A percentile compares a stretch with the other conserved stretches of the same genome.
phyloP scores from a whole-genome alignment of 2,888 invertebrate species.

The Tetanocera ferruginea region DNA sequence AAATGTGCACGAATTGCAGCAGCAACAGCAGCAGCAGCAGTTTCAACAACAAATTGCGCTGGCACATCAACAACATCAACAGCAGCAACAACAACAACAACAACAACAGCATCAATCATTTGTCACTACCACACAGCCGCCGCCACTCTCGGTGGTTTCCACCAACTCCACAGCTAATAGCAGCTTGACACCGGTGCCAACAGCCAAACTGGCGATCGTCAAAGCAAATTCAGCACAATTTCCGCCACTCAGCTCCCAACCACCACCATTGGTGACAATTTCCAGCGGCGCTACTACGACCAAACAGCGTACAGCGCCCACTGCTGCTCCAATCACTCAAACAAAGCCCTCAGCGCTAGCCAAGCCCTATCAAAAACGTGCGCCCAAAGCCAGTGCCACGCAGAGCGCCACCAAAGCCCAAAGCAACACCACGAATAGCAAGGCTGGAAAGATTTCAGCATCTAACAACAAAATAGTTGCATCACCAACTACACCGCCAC shows the following conservation, averaged over 20 bases:
- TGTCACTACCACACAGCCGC: conserved; percentile 62
- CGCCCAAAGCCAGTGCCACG: conserved; percentile 40
- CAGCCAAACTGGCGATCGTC: conserved; percentile 55
- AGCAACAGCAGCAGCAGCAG: conserved; percentile 54
- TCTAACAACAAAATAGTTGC: conserved; percentile 58
- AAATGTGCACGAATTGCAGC: conserved; percentile 44
- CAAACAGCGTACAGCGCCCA: conserved; percentile 41
- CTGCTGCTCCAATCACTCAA: neutral
- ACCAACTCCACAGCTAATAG: conserved; percentile 24
- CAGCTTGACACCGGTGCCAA: conserved; percentile 47
- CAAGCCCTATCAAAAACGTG: conserved; percentile 64
- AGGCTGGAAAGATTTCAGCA: conserved; percentile 53
- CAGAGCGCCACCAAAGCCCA: conserved; percentile 29
- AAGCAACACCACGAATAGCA: conserved; percentile 44
- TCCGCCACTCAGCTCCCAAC: conserved; percentile 54
- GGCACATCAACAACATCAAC: conserved; percentile 50
- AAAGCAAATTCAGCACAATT: conserved; percentile 49
- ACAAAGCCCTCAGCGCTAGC: conserved; percentile 51
- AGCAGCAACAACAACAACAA: conserved; percentile 54
- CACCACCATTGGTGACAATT: conserved; percentile 60
- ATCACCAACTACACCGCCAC: conserved; percentile 64
- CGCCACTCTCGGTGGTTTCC: conserved; percentile 59
- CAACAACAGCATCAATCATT: conserved; percentile 52
- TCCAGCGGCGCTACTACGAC: conserved; percentile 45
- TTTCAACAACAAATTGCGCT: conserved; percentile 21